Evolutionary conservation across 30 jellyfish, hydroid and myxozoan genomes (phyloP).

Genomic region (Catostylus mosaicus): DNA sequence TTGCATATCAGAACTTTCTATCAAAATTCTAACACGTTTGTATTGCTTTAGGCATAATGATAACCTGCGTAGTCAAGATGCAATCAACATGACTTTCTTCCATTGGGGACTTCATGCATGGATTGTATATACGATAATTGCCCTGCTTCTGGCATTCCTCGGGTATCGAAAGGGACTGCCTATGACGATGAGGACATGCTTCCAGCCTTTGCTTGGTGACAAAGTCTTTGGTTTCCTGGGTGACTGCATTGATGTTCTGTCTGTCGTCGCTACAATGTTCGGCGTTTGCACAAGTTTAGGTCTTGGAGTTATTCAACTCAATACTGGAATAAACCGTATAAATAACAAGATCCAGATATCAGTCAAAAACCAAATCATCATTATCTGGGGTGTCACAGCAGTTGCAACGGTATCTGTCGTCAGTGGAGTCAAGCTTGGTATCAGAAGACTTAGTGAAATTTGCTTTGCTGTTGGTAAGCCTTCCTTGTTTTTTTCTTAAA

Average conservation of each 20-base stretch:
- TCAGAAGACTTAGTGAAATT: constrained; percentile 77
- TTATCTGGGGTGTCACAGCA: constrained; percentile 93
- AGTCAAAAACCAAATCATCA: constrained; percentile 68
- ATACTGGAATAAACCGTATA: constrained; percentile 81
- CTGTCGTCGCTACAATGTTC: constrained; percentile 93
- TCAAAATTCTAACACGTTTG: neutral
- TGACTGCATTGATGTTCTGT: constrained; percentile 79
- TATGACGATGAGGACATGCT: constrained; percentile 94
- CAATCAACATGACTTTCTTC: constrained; percentile 81
- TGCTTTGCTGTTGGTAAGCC: constrained; percentile 93
- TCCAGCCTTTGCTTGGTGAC: constrained; percentile 92
- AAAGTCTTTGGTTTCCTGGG: constrained; percentile 84
- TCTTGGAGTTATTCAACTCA: constrained; percentile 90
- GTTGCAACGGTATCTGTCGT: constrained; percentile 90
- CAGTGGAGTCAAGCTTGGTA: constrained; percentile 90
- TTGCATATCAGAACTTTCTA: too few relatives aligned
- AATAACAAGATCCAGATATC: constrained; percentile 62
- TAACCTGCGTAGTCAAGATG: constrained; percentile 91
- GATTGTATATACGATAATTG: constrained; percentile 85
- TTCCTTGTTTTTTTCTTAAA: neutral
- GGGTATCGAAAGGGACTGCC: constrained; percentile 91
- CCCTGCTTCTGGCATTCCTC: constrained; percentile 79
- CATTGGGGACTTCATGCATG: constrained; percentile 98
- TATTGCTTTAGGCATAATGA: constrained; percentile 47
- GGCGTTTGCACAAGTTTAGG: constrained; percentile 99